These are phyloP conservation scores for Drosophila tsacasi DNA, from an alignment of 1,140 invertebrate genomes.

Conservation along the genomic window DNA sequence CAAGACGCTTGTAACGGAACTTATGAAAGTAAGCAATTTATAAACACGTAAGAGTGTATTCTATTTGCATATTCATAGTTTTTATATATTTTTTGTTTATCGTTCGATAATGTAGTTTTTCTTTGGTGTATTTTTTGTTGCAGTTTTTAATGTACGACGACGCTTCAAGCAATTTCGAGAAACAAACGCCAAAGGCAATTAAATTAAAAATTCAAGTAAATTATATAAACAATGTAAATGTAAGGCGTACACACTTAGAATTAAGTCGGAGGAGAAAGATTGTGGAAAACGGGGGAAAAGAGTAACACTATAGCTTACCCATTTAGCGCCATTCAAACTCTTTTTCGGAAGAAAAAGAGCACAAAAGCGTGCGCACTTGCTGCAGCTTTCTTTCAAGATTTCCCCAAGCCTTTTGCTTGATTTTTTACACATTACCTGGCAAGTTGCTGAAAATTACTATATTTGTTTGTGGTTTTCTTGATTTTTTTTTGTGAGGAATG, in stretches of 20 bases:
- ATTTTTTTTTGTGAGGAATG: slow-evolving; percentile 24
- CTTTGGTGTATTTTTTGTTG: slow-evolving; percentile 25
- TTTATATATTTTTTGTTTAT: background rate
- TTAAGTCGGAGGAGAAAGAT: slow-evolving; percentile 35
- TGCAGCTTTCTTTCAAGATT: background rate
- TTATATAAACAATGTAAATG: slow-evolving; percentile 51
- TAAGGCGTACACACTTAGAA: slow-evolving; percentile 48
- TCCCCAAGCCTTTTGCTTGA: slow-evolving; percentile 4
- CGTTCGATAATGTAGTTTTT: slow-evolving; percentile 11
- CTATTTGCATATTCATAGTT: slow-evolving; percentile 6
- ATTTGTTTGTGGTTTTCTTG: background rate
- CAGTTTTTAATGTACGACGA: slow-evolving; percentile 44
- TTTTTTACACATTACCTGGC: slow-evolving; percentile 63
- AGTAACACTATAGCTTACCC: slow-evolving; percentile 59
- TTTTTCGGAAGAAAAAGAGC: slow-evolving; percentile 16
- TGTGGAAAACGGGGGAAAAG: slow-evolving; percentile 14
- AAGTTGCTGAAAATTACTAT: slow-evolving; percentile 31
- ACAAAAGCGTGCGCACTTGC: background rate
- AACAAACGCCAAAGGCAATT: slow-evolving; percentile 46
- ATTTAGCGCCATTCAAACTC: slow-evolving; percentile 2
- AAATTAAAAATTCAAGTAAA: slow-evolving; percentile 43
- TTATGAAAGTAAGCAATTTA: background rate
- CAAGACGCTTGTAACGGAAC: background rate
- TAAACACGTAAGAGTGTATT: slow-evolving; percentile 1
- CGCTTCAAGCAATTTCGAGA: slow-evolving; percentile 57